phyloP scores from a whole-genome alignment of 2,113 vertebrate species.

The Dermatemys mawii region DNA sequence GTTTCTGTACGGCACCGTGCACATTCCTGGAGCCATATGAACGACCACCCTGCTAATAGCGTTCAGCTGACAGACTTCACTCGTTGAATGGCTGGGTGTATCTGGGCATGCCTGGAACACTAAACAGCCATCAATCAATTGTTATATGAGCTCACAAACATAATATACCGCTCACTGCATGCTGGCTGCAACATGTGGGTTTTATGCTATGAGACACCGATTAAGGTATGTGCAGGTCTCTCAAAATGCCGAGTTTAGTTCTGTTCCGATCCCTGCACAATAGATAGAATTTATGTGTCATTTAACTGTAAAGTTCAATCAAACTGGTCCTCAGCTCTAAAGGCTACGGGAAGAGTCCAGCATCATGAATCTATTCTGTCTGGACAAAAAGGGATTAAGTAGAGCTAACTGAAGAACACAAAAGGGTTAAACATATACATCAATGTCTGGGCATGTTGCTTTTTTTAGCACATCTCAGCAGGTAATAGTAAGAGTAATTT shows the following conservation, averaged over 20 bases:
- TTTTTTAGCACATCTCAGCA: slow-evolving; percentile 32
- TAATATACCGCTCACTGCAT: not conserved
- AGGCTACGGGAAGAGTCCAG: not conserved
- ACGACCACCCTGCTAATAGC: not conserved
- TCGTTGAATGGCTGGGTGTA: too few species aligned
- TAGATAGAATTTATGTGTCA: not conserved
- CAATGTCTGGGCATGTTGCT: not conserved
- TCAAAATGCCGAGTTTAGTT: not conserved
- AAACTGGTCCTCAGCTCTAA: not conserved
- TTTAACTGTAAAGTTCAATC: not conserved
- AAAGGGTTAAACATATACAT: not conserved
- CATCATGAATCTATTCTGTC: not conserved
- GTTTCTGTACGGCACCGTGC: not conserved
- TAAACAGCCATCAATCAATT: not conserved
- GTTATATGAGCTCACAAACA: not conserved
- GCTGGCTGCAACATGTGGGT: rapidly evolving
- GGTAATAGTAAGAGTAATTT: slow-evolving; percentile 11
- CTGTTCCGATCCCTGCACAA: not conserved
- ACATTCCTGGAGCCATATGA: not conserved
- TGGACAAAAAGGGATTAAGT: slow-evolving; percentile 21
- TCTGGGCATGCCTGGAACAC: not conserved
- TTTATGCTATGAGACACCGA: not conserved
- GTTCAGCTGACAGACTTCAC: too few species aligned
- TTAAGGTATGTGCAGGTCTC: not conserved
- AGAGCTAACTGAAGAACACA: slow-evolving; percentile 12